Percentiles rank a stretch among this genome's conserved stretches.
These are phyloP conservation scores for Ochropacha duplaris DNA, from an alignment of 2,888 invertebrate species.

Conservation along the genomic window DNA sequence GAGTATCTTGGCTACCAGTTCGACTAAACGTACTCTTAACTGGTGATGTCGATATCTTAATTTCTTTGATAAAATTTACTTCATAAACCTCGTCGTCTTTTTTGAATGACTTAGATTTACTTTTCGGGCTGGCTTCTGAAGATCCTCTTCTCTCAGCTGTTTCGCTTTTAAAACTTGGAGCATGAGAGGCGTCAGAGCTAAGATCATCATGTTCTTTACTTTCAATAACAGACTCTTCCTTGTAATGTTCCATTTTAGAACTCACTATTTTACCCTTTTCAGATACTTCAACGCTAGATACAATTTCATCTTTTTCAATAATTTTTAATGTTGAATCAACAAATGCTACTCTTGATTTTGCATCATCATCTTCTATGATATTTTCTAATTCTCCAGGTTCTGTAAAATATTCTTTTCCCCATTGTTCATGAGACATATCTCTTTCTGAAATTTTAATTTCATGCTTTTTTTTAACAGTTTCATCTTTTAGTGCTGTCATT, in stretches of 20 bases:
- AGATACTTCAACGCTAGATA: slow-evolving; percentile 68
- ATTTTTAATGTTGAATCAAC: slow-evolving; percentile 73
- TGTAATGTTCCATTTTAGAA: slow-evolving; percentile 73
- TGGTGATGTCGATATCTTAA: slow-evolving; percentile 78
- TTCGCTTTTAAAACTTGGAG: slow-evolving; percentile 74
- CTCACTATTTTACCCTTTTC: slow-evolving; percentile 77
- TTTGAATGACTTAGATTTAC: slow-evolving; percentile 76
- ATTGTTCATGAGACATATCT: slow-evolving; percentile 78
- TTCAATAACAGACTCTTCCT: slow-evolving; percentile 75
- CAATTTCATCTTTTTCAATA: slow-evolving; percentile 73
- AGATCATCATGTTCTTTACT: slow-evolving; percentile 77
- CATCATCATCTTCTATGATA: slow-evolving; percentile 70
- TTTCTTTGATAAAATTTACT: slow-evolving; percentile 80
- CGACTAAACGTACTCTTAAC: slow-evolving; percentile 77
- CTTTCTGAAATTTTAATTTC: slow-evolving; percentile 80
- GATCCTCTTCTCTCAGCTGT: slow-evolving; percentile 65
- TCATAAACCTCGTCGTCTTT: slow-evolving; percentile 77
- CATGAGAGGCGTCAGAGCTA: slow-evolving; percentile 76
- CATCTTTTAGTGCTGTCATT: slow-evolving; percentile 78
- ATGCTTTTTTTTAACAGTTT: slow-evolving; percentile 72
- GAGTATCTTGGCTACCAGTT: slow-evolving; percentile 81
- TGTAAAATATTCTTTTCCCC: slow-evolving; percentile 81
- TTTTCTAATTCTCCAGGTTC: slow-evolving; percentile 75
- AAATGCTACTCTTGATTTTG: slow-evolving; percentile 66
- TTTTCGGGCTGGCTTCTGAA: slow-evolving; percentile 71